A percentile compares a stretch with the other conserved stretches of the same genome.
Conservation (phyloP, 2,113 vertebrate genomes). For the Xerus inauris region DNA sequence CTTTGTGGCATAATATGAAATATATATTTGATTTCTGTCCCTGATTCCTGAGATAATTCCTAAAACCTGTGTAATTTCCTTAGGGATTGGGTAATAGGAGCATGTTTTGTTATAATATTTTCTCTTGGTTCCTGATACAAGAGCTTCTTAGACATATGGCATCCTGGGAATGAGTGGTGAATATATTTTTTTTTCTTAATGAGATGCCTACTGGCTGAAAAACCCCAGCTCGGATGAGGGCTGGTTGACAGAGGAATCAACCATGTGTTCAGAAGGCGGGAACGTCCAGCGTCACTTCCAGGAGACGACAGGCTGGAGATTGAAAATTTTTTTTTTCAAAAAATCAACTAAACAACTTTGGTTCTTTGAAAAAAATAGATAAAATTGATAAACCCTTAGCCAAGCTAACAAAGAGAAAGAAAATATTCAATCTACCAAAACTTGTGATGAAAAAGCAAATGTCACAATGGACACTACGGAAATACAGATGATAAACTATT, state of each 20-base stretch:
- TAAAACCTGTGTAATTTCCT: background rate
- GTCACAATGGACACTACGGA: too few species aligned
- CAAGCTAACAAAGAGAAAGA: too few species aligned
- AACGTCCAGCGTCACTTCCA: too few species aligned
- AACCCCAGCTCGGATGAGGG: background rate
- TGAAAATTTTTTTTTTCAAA: too few species aligned
- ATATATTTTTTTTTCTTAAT: background rate
- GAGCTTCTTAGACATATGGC: background rate
- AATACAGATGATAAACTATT: too few species aligned
- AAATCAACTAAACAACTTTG: too few species aligned
- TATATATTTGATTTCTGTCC: background rate
- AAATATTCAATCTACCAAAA: too few species aligned
- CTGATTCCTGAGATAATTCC: background rate
- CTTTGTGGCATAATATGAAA: background rate
- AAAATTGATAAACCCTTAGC: too few species aligned
- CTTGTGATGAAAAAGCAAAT: too few species aligned
- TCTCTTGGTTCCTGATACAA: background rate
- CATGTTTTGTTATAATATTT: background rate
- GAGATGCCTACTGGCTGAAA: background rate
- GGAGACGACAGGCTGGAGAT: background rate
- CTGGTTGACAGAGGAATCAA: background rate
- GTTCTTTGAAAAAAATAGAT: too few species aligned
- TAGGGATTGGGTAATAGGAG: background rate
- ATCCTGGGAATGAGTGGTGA: background rate
- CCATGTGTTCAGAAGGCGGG: background rate